A percentile compares a stretch with the other conserved stretches of the same genome.
Conservation (phyloP, 2,113 vertebrate species). For the Macrotus californicus region DNA sequence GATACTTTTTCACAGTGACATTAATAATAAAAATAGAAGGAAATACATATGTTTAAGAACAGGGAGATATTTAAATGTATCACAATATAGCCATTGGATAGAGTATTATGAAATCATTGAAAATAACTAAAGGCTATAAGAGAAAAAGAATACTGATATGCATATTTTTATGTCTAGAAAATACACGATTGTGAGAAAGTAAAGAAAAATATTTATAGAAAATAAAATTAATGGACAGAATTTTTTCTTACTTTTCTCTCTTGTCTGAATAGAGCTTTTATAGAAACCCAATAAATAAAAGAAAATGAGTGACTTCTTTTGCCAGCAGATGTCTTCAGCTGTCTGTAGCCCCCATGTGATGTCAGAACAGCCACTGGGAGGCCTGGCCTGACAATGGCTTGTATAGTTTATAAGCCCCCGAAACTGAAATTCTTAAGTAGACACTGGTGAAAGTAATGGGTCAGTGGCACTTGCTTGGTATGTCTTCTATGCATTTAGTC, state of each 20-base stretch:
- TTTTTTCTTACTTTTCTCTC: not conserved
- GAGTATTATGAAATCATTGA: not conserved
- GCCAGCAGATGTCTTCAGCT: not conserved
- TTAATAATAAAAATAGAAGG: not conserved
- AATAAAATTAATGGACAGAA: not conserved
- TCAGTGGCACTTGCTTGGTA: not conserved
- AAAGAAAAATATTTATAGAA: not conserved
- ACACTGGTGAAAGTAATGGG: not conserved
- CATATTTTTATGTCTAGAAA: not conserved
- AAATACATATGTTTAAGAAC: not conserved
- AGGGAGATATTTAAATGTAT: not conserved
- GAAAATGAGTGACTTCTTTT: not conserved
- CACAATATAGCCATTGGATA: not conserved
- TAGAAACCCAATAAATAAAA: not conserved
- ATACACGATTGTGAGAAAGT: not conserved
- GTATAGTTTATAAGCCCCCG: not conserved
- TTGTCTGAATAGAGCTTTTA: not conserved
- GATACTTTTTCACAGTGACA: not conserved
- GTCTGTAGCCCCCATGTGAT: not conserved
- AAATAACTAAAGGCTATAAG: not conserved
- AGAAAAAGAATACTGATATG: not conserved
- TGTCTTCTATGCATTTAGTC: not conserved
- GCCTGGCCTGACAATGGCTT: not conserved
- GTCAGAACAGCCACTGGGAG: not conserved
- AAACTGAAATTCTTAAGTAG: not conserved